These are phyloP conservation scores for Rhagoletis zephyria DNA, from an alignment of 1,140 invertebrate genomes.

Conservation along the genomic window DNA sequence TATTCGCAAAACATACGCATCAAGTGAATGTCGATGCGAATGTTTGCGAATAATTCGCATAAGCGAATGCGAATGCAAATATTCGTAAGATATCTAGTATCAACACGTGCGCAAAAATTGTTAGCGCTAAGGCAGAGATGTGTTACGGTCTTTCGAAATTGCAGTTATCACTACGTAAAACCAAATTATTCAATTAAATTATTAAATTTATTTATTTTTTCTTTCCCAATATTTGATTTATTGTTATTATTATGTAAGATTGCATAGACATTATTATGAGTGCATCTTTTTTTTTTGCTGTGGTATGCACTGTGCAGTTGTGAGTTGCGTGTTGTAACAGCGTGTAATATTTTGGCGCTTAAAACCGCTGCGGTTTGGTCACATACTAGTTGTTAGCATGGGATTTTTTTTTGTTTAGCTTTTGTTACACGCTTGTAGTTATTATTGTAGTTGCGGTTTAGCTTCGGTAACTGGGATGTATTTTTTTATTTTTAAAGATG, in stretches of 20 bases:
- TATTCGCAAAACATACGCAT: no score
- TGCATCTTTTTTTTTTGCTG: background rate
- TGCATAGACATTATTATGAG: background rate
- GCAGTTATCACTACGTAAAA: background rate
- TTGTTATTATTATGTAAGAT: background rate
- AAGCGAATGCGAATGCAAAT: background rate
- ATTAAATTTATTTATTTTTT: background rate
- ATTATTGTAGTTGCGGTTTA: no score
- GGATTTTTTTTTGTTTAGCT: no score
- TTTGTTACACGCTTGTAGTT: no score
- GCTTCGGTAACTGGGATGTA: no score
- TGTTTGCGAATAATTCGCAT: background rate
- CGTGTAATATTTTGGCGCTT: background rate
- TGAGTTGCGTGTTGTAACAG: background rate
- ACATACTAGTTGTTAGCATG: no score
- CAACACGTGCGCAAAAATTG: background rate
- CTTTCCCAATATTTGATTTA: background rate
- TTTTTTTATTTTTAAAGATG: no score
- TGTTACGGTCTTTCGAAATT: background rate
- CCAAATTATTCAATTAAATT: slow-evolving; percentile 7
- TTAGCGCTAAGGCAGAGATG: no score
- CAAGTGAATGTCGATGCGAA: no score
- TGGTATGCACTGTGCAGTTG: background rate
- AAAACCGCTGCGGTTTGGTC: background rate
- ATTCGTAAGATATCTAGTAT: background rate